phyloP scores from a whole-genome alignment of 2,888 invertebrate species.

The Zeuzera pyrina region DNA sequence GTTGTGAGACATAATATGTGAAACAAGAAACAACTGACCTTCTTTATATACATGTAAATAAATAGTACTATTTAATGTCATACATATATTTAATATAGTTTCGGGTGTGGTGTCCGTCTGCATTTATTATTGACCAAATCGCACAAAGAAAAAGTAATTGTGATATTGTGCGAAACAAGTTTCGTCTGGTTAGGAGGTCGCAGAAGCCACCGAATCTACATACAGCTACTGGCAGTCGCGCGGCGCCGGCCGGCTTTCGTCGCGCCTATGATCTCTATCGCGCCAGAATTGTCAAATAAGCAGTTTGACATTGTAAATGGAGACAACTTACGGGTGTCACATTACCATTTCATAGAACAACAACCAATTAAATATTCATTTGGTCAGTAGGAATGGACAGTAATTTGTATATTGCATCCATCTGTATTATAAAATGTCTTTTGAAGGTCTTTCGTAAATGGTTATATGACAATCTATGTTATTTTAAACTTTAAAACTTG shows the following conservation, averaged over 20 bases:
- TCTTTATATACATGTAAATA: slow-evolving; percentile 53
- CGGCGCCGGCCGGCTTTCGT: slow-evolving; percentile 37
- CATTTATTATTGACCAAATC: slow-evolving; percentile 44
- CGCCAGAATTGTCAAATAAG: slow-evolving; percentile 34
- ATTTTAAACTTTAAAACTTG: background rate
- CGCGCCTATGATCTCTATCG: slow-evolving; percentile 31
- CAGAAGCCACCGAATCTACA: slow-evolving; percentile 47
- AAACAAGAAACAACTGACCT: slow-evolving; percentile 46
- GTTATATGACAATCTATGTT: background rate
- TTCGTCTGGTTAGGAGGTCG: slow-evolving; percentile 36
- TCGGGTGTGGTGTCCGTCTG: slow-evolving; percentile 52
- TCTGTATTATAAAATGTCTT: too few relatives aligned
- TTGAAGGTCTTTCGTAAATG: background rate
- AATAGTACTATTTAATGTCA: slow-evolving; percentile 48
- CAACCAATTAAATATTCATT: slow-evolving; percentile 42
- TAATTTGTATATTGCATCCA: slow-evolving; percentile 20
- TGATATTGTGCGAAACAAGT: slow-evolving; percentile 56
- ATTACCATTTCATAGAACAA: slow-evolving; percentile 47
- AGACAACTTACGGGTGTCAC: slow-evolving; percentile 36
- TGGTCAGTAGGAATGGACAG: slow-evolving; percentile 21
- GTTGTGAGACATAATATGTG: slow-evolving; percentile 35
- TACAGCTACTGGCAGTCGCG: slow-evolving; percentile 25
- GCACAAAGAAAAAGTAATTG: slow-evolving; percentile 56
- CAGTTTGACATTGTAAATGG: slow-evolving; percentile 36
- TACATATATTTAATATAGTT: slow-evolving; percentile 42